phyloP scores from a whole-genome alignment of 2,888 invertebrate genomes.

The Harpalus rubripes region DNA sequence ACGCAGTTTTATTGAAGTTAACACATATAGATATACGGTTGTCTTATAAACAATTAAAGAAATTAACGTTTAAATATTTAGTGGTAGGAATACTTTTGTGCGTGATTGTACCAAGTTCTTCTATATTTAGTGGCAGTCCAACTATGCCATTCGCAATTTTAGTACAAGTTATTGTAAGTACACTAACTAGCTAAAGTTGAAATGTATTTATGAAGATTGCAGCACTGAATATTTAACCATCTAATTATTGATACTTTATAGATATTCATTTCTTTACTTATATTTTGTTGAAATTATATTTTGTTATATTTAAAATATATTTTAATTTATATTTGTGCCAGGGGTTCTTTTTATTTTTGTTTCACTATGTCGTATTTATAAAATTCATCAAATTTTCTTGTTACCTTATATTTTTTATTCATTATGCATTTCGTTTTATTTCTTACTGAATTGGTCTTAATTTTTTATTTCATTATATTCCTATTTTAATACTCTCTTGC shows the following conservation, averaged over 20 bases:
- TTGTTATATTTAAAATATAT: not conserved
- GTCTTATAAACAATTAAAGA: constrained; percentile 1
- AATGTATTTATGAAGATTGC: no score
- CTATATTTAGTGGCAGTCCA: constrained; percentile 29
- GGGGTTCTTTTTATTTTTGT: not conserved
- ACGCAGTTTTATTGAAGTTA: not conserved
- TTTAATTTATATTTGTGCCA: not conserved
- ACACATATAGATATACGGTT: constrained; percentile 31
- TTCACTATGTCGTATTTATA: not conserved
- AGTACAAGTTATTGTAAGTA: constrained; percentile 16
- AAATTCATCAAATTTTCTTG: no score
- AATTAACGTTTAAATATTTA: constrained; percentile 39
- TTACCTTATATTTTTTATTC: no score
- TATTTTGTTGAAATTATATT: not conserved
- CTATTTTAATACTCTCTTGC: not conserved
- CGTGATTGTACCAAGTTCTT: constrained; percentile 59
- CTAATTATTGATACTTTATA: no score
- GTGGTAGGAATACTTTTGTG: constrained; percentile 65
- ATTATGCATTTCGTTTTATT: no score
- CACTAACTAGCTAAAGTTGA: no score
- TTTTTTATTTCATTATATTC: not conserved
- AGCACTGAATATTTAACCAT: no score
- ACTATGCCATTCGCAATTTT: not conserved
- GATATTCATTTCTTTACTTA: no score
- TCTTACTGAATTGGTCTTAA: not conserved